Evolutionary conservation across 1,140 invertebrate species (phyloP).

Genomic region (Camponotus vicinus): DNA sequence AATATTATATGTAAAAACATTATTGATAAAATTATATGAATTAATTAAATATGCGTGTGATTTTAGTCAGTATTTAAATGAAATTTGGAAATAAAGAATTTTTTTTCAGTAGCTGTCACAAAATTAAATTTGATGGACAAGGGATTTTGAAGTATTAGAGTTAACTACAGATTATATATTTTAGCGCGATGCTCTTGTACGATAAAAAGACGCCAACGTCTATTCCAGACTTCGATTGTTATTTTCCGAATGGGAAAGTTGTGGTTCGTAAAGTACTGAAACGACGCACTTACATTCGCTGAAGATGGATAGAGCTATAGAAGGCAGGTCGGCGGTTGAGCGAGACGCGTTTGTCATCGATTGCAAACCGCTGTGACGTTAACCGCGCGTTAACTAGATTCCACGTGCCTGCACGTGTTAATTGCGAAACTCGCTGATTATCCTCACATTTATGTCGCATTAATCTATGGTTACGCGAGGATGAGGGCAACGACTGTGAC

Average conservation of each 20-base stretch:
- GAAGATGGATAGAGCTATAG: slow-evolving; percentile 52
- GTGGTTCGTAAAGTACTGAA: slow-evolving; percentile 44
- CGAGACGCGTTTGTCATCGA: slow-evolving; percentile 26
- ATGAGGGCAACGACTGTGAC: slow-evolving; percentile 64
- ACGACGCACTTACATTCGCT: slow-evolving; percentile 45
- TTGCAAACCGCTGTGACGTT: slow-evolving; percentile 59
- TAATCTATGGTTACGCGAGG: slow-evolving; percentile 58
- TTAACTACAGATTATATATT: slow-evolving; percentile 4
- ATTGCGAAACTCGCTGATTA: slow-evolving; percentile 73
- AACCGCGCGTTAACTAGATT: slow-evolving; percentile 62
- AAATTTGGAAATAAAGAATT: neutral
- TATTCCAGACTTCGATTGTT: slow-evolving; percentile 39
- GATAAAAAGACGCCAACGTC: slow-evolving; percentile 11
- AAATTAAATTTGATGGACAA: neutral
- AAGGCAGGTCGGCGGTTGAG: slow-evolving; percentile 5
- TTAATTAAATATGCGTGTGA: too few relatives aligned
- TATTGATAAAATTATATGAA: neutral
- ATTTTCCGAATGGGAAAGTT: slow-evolving; percentile 32
- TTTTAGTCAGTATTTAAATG: neutral
- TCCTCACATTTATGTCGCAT: slow-evolving; percentile 71
- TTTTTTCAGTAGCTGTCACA: neutral
- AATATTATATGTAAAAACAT: neutral
- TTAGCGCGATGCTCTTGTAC: neutral
- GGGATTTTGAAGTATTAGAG: neutral
- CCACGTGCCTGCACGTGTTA: slow-evolving; percentile 57